A percentile compares a stretch with the other conserved stretches of the same genome.
Evolutionary conservation across 2,888 invertebrate genomes (phyloP).

Genomic region (Notocelia uddmanniana): DNA sequence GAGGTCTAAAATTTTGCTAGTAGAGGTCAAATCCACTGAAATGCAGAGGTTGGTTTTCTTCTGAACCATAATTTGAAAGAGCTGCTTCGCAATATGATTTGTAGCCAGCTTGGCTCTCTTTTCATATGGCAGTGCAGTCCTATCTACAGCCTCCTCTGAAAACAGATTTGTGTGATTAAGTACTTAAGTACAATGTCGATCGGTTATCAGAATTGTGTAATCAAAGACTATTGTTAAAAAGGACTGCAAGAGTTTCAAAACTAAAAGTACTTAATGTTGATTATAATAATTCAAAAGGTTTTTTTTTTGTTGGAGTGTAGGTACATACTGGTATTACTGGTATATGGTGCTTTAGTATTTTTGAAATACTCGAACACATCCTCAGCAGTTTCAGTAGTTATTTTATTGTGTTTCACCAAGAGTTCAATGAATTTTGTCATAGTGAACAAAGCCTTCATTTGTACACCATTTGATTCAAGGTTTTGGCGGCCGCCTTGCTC

Average conservation of each 20-base stretch:
- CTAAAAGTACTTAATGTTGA: no score
- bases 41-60: slow-evolving; percentile 96
- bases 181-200: no score
- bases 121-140: slow-evolving; percentile 86
- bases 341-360: slow-evolving; percentile 83
- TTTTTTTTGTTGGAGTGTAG: no score
- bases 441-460: slow-evolving; percentile 89
- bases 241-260: no score
- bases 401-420: slow-evolving; percentile 87
- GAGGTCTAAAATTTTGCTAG: slow-evolving; percentile 89
- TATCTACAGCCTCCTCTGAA: slow-evolving; percentile 68
- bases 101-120: slow-evolving; percentile 86
- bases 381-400: slow-evolving; percentile 81
- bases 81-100: slow-evolving; percentile 86
- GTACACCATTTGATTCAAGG: slow-evolving; percentile 89
- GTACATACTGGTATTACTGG: no score
- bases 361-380: slow-evolving; percentile 88
- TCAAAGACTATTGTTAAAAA: no score
- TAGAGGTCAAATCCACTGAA: slow-evolving; percentile 93
- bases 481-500: slow-evolving; percentile 95
- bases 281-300: no score
- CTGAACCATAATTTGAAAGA: slow-evolving; percentile 92
- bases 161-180: no score
- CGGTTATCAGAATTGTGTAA: no score
- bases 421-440: slow-evolving; percentile 88